Evolutionary conservation across 92 coral and sea anemone genomes (phyloP).

Genomic region (Phenganax marumi): DNA sequence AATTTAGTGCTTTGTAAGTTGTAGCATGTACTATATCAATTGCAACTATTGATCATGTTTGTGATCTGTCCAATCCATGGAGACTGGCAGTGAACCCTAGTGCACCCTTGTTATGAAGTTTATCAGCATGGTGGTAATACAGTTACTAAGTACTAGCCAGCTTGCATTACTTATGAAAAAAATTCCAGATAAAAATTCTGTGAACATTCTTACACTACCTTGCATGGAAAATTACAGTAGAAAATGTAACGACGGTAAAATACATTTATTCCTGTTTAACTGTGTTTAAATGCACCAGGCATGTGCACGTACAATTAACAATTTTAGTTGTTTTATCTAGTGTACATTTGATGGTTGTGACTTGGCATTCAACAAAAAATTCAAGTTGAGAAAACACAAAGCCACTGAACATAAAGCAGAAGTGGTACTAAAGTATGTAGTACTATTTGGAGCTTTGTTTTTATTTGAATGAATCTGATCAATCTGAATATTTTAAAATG

Average conservation of each 20-base stretch:
- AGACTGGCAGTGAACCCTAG: no score
- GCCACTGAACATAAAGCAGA: constrained; percentile 69
- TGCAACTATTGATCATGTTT: background rate
- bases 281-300: background rate
- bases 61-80: background rate
- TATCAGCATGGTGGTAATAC: no score
- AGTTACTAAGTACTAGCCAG: no score
- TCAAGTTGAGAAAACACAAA: constrained; percentile 63
- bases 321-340: constrained; percentile 24
- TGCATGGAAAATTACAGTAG: no score
- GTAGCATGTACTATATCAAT: no score
- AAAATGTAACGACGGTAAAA: no score
- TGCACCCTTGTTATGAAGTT: no score
- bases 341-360: constrained; percentile 76
- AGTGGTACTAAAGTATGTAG: constrained; percentile 21
- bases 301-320: background rate
- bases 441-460: background rate
- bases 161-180: no score
- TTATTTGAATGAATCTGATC: background rate
- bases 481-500: background rate
- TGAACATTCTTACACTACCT: no score
- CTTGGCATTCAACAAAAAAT: constrained; percentile 72
- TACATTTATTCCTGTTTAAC: no score
- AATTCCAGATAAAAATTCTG: no score
- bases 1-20: no score